Evolutionary conservation across 2,797 vertebrate species (phyloP), one percentile per base, ranked within the genome.

Genomic region (Pseudochirops cupreus): DNA sequence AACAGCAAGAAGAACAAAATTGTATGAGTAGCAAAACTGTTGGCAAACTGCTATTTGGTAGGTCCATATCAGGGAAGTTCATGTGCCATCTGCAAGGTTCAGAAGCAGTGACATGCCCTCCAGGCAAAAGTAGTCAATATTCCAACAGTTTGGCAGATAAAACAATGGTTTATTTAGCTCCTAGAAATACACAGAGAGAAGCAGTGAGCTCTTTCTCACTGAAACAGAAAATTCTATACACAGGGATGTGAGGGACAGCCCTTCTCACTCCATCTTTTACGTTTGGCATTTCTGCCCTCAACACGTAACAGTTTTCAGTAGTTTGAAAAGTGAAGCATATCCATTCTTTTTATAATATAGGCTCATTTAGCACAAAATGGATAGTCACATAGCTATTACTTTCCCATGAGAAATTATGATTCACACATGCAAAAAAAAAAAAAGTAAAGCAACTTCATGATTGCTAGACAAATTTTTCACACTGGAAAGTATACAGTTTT

Each of bases 111-210:
- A 97, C 97, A 97, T 96, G 94, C 58, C 94, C 96, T 87, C 92
- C 96, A 97, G 95, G 95, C 95, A 97, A 46, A 94, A 94, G 93
- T 93, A 95, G 58, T 97, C 95, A 96, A 96, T 94, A 94, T 56
- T 97, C 97, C 94, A 97, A 97, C 94, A 94, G 94, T 95, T 97
- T 97, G 97, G 96, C 97, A 96, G 93, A 97, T 97, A 95, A 96
- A 97, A 93, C 96, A 96, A 94, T 94, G 95, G 96, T 95, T 98
- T 98, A 97, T 97, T 97, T 97, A 97, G 96, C 96, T 97, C 56
- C 92, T 91, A 97, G 98, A 95, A 98, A 97, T 97, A 92, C 93
- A 96, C 94, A 94, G 92, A 92, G 90, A 94, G 93, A 93, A 95
- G 89, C 89, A 97, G 92, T 92, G 97, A 97, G 96, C 96, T 95